These are phyloP conservation scores for Eristalis intricaria DNA, from an alignment of 2,888 invertebrate species.

Conservation along the genomic window DNA sequence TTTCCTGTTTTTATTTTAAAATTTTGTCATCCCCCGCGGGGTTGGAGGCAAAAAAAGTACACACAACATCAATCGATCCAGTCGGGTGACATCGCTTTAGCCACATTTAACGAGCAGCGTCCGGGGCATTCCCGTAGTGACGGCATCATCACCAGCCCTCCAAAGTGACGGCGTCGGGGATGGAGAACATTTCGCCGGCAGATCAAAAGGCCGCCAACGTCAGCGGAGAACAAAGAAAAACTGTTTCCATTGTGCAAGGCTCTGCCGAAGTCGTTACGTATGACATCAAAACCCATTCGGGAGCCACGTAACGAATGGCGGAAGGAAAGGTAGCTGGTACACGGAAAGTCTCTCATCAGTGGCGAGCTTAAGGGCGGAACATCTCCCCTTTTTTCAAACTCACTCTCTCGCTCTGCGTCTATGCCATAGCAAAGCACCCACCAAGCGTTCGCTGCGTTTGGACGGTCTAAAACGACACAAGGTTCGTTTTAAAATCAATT, in stretches of 20 bases:
- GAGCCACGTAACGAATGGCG: slow-evolving; percentile 19
- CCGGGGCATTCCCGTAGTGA: slow-evolving; percentile 15
- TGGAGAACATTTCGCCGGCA: slow-evolving; percentile 30
- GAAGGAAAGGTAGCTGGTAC: slow-evolving; percentile 40
- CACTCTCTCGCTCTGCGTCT: not conserved
- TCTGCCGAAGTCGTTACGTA: slow-evolving; percentile 40
- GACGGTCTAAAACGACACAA: slow-evolving; percentile 1
- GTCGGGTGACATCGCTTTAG: slow-evolving; percentile 67
- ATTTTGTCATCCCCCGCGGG: slow-evolving; percentile 13
- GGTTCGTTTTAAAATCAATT: slow-evolving; percentile 59
- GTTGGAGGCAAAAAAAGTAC: slow-evolving; percentile 13
- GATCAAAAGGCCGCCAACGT: slow-evolving; percentile 55
- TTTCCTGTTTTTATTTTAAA: slow-evolving; percentile 56
- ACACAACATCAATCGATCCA: slow-evolving; percentile 53
- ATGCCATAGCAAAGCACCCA: not conserved
- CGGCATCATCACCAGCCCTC: not conserved
- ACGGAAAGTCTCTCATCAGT: slow-evolving; percentile 47
- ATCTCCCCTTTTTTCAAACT: not conserved
- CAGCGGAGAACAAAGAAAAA: slow-evolving; percentile 39
- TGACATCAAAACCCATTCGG: slow-evolving; percentile 34
- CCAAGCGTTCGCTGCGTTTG: not conserved
- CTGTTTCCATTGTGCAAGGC: slow-evolving; percentile 35
- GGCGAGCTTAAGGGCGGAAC: slow-evolving; percentile 14
- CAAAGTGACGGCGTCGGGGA: not conserved
- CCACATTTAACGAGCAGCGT: slow-evolving; percentile 58